These are phyloP conservation scores for Zoanthus sansibaricus DNA, from an alignment of 92 coral and sea anemone species.

Conservation along the genomic window DNA sequence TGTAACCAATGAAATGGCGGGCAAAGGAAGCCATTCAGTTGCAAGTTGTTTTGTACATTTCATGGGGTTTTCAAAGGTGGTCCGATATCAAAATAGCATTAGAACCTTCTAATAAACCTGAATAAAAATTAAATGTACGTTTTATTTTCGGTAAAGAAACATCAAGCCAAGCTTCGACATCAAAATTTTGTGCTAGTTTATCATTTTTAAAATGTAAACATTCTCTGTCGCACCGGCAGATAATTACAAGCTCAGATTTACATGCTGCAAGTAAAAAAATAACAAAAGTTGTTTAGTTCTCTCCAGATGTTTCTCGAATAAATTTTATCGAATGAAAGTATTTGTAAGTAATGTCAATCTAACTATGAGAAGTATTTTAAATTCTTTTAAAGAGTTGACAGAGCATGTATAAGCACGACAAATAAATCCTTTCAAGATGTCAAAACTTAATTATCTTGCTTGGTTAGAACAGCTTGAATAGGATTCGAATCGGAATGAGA, in stretches of 20 bases:
- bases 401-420: background rate
- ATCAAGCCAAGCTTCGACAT: background rate
- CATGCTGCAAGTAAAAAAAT: background rate
- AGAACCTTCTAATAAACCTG: slow-evolving; percentile 4
- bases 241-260: background rate
- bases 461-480: background rate
- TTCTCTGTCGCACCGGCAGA: background rate
- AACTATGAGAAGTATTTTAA: background rate
- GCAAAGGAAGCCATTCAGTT: slow-evolving; percentile 59
- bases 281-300: background rate
- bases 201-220: slow-evolving; percentile 13
- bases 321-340: background rate
- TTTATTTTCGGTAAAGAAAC: background rate
- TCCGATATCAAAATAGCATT: slow-evolving; percentile 29
- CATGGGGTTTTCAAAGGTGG: slow-evolving; percentile 25
- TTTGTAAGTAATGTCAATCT: background rate
- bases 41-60: slow-evolving; percentile 39
- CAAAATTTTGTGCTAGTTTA: background rate
- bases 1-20: slow-evolving; percentile 64
- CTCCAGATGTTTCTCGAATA: background rate
- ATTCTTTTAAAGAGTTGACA: too few relatives aligned
- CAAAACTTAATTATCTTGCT: background rate
- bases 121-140: background rate
- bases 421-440: background rate
- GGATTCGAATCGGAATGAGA: background rate